Base-by-base conservation (phyloP, 2,888 invertebrate genomes). In the Lampropteryx suffumata region DNA sequence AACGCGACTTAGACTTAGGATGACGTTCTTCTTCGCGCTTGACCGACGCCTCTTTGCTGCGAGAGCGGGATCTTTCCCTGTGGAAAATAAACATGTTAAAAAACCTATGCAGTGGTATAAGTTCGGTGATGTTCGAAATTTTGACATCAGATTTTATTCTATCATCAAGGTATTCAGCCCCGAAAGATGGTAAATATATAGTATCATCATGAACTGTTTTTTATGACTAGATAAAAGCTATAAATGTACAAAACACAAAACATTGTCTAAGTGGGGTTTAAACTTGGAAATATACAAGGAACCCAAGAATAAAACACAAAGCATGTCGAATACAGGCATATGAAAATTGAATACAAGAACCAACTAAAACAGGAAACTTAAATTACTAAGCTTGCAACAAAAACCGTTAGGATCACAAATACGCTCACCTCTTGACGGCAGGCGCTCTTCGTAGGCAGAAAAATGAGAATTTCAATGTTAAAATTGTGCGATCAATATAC, bases 21-120 rank as follows among this genome's bases (percentile, higher is more conserved):
- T 82, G 84, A 34, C 84, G 82, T 49, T 79, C 81, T 50, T 84
- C 88, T 3, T 84, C 87, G 30, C 82, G 84, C 61, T 86, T 86
- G 11, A 87, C 85, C 1, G 88, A 85, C 11, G 70, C 78, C 36
- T 92, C 93, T 78, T 94, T 94, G 77, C 94, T 94, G 64, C 89
- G 91, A 26, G 94, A 94, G 37, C 92, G 92, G 48, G 95, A 95
- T 24, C 94, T 92, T 69, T 94, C 93, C 82, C 94, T 94, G 76
- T 50, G 43, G 45, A 64, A 47, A 43, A 26, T 2, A 39, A 36
- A n/a, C 4, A 32, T 17, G 32, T 50, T 50, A 39, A 9, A 21
- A 27, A 1, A 4, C n/a, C 17, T 3, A 12, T 24, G 21, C 13
- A 3, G 4, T 29, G n/a, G 1, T 12, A 9, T 10, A 12, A 12